Conservation (phyloP, 2,888 invertebrate genomes). For the Tanypteryx hageni region DNA sequence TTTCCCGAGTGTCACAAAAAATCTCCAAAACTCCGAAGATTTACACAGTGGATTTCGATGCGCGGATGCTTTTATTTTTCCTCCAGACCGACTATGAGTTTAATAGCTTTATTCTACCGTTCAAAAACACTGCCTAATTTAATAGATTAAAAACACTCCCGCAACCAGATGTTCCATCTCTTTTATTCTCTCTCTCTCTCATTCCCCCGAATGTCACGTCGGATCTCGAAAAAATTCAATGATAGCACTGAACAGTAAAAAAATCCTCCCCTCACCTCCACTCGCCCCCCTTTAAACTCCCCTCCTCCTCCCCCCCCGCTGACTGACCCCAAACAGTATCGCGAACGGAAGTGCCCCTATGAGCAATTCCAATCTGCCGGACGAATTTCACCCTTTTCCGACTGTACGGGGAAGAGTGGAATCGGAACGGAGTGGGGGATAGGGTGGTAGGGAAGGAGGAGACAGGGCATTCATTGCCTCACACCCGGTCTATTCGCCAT, state of each 20-base stretch:
- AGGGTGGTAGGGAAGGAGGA: not conserved
- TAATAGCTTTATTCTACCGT: conserved; percentile 5
- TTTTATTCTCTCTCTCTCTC: conserved; percentile 19
- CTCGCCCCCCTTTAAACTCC: not conserved
- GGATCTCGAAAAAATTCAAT: conserved; percentile 32
- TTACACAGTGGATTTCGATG: not conserved
- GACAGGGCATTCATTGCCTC: not conserved
- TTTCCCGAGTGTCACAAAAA: not conserved
- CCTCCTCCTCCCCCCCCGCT: not conserved
- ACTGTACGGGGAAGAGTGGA: not conserved
- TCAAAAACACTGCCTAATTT: conserved; percentile 13
- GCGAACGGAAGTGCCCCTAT: conserved; percentile 50
- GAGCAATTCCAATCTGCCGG: conserved; percentile 57
- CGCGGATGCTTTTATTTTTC: not conserved
- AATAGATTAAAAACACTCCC: conserved; percentile 25
- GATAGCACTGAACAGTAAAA: not conserved
- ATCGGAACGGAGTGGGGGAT: not conserved
- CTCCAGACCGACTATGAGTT: not conserved
- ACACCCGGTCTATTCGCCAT: conserved; percentile 33
- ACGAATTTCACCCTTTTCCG: conserved; percentile 49
- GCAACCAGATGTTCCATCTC: not conserved
- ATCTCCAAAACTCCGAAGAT: not conserved
- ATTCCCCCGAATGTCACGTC: not conserved
- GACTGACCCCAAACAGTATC: conserved; percentile 50
- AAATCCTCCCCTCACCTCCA: not conserved